A percentile compares a stretch with the other conserved stretches of the same genome.
phyloP scores from a whole-genome alignment of 2,797 vertebrate species.

The Gambusia yucatana region DNA sequence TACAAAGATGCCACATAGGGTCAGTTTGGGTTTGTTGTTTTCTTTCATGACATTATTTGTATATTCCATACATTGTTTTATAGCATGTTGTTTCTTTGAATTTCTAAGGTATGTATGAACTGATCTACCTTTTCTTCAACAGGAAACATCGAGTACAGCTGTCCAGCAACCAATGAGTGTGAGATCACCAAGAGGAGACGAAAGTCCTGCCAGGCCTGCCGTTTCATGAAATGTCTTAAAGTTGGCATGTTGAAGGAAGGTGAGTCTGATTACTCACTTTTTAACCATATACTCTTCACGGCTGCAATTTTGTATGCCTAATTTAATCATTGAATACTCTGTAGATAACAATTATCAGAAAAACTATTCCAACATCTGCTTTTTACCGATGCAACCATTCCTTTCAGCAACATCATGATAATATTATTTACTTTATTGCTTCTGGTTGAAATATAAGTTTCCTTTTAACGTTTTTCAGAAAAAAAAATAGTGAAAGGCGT shows the following conservation, averaged over 20 bases:
- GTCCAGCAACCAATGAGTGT: constrained; percentile 97
- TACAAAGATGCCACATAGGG: constrained; percentile 53
- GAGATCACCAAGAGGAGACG: constrained; percentile 99
- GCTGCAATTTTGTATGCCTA: neutral
- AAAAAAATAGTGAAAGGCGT: neutral
- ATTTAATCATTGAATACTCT: neutral
- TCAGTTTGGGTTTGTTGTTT: constrained; percentile 65
- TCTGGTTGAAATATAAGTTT: neutral
- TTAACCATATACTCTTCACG: neutral
- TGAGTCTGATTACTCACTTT: constrained; percentile 71
- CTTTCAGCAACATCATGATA: neutral
- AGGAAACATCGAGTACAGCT: constrained; percentile 99
- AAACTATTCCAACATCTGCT: neutral
- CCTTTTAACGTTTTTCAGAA: neutral
- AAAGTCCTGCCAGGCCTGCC: constrained; percentile 99
- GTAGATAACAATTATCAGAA: neutral
- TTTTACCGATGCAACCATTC: neutral
- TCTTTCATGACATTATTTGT: neutral
- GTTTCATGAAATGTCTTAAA: constrained; percentile 99
- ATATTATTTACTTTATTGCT: neutral
- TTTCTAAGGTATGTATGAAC: constrained; percentile 18
- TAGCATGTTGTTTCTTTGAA: neutral
- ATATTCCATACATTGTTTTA: neutral
- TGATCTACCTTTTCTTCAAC: constrained; percentile 37
- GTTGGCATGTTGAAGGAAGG: constrained; percentile 99